Conservation (phyloP, 2,888 invertebrate species). For the Choreutis nemorana region DNA sequence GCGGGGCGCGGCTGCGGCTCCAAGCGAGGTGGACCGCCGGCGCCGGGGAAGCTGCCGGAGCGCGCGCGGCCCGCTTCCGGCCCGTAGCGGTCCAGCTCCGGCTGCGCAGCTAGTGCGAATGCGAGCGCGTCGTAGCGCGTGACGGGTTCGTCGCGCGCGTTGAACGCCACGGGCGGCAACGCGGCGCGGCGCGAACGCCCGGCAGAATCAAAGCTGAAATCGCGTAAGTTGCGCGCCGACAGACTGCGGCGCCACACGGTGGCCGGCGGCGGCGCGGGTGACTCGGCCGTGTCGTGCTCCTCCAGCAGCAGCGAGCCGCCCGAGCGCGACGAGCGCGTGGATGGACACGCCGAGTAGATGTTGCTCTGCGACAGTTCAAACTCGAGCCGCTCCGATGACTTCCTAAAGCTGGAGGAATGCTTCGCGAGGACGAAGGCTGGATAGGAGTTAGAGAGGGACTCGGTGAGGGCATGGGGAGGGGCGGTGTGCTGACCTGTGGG, state of each 20-base stretch:
- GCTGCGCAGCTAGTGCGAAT: slow-evolving; percentile 32
- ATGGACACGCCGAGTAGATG: slow-evolving; percentile 61
- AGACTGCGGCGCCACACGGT: slow-evolving; percentile 80
- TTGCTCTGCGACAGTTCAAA: slow-evolving; percentile 66
- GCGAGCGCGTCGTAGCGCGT: slow-evolving; percentile 72
- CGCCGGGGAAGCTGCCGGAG: slow-evolving; percentile 88
- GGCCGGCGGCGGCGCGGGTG: slow-evolving; percentile 27
- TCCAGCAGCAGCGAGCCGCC: slow-evolving; percentile 36
- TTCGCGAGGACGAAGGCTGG: slow-evolving; percentile 54
- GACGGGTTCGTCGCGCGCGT: slow-evolving; percentile 71
- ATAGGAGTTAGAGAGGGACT: slow-evolving; percentile 55
- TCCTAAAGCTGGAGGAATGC: slow-evolving; percentile 49
- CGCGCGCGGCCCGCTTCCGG: slow-evolving; percentile 77
- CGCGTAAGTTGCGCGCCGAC: slow-evolving; percentile 83
- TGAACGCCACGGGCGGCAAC: slow-evolving; percentile 29
- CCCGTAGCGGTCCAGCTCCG: slow-evolving; percentile 74
- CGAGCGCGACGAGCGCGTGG: slow-evolving; percentile 46
- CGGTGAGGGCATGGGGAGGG: slow-evolving; percentile 18
- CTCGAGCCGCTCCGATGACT: slow-evolving; percentile 59
- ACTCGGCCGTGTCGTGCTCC: slow-evolving; percentile 18
- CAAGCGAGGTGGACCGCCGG: slow-evolving; percentile 72
- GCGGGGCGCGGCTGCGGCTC: slow-evolving; percentile 71
- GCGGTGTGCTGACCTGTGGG: slow-evolving; percentile 16
- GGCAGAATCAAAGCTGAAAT: slow-evolving; percentile 77
- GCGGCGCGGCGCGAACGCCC: slow-evolving; percentile 70